phyloP scores from a whole-genome alignment of 2,888 invertebrate genomes.

The Drosophila niveifrons region DNA sequence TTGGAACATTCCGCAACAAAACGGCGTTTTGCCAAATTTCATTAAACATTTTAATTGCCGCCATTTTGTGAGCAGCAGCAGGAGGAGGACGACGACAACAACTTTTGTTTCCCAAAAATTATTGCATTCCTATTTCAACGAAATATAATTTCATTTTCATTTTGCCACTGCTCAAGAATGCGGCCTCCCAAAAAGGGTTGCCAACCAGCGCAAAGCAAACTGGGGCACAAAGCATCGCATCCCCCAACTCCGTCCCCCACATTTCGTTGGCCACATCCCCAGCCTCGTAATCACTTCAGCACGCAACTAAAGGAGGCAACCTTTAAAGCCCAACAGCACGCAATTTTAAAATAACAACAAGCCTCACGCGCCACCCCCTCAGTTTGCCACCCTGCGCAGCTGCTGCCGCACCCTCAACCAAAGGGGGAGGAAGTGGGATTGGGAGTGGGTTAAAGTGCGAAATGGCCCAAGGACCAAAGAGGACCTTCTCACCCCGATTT shows the following conservation, averaged over 20 bases:
- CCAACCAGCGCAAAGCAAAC: background rate
- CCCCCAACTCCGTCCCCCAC: background rate
- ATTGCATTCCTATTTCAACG: constrained; percentile 73
- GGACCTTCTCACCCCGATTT: constrained; percentile 15
- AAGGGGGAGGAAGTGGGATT: background rate
- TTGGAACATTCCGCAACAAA: constrained; percentile 56
- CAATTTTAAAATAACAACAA: constrained; percentile 79
- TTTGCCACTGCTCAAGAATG: constrained; percentile 42
- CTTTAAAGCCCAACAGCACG: constrained; percentile 58
- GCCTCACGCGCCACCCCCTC: constrained; percentile 66
- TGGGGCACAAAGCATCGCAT: background rate
- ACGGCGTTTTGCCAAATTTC: constrained; percentile 69
- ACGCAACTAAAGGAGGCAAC: constrained; percentile 53
- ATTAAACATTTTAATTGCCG: constrained; percentile 81
- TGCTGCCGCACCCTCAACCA: constrained; percentile 39
- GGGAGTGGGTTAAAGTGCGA: constrained; percentile 56
- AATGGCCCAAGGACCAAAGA: constrained; percentile 61
- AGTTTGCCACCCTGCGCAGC: constrained; percentile 21
- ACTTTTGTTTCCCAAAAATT: constrained; percentile 58
- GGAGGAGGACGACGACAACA: background rate
- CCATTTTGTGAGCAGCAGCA: constrained; percentile 55
- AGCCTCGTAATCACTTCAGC: constrained; percentile 63
- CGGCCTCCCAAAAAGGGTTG: constrained; percentile 41
- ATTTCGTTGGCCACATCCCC: background rate
- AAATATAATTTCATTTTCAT: constrained; percentile 70